phyloP scores from a whole-genome alignment of 2,113 vertebrate genomes.

The Rhinoderma darwinii region DNA sequence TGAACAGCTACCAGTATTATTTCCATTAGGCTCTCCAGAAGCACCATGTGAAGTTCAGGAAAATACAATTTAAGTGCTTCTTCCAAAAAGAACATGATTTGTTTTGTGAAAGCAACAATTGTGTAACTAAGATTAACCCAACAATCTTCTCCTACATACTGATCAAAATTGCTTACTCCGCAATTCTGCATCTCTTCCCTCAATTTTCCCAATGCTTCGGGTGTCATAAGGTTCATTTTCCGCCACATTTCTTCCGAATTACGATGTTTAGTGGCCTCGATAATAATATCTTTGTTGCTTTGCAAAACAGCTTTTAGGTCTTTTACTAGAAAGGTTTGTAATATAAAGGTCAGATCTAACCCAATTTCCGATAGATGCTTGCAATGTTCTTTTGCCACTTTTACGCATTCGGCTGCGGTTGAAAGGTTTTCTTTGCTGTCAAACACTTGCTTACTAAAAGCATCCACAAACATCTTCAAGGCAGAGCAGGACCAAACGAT shows the following conservation, averaged over 20 bases:
- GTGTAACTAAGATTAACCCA: constrained; percentile 99
- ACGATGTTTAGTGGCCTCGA: constrained; percentile 96
- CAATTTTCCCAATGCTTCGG: constrained; percentile 90
- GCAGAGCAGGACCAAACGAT: constrained; percentile 95
- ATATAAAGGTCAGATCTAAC: constrained; percentile 93
- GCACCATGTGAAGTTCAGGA: constrained; percentile 96
- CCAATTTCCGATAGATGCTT: constrained; percentile 93
- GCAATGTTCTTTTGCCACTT: constrained; percentile 96
- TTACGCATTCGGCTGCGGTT: constrained; percentile 92
- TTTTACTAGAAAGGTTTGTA: constrained; percentile 91
- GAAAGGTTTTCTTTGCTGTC: constrained; percentile 97
- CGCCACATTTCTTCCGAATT: constrained; percentile 99
- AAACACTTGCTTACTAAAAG: constrained; percentile 98
- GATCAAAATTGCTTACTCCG: constrained; percentile 85
- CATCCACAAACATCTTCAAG: constrained; percentile 93
- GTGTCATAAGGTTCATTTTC: constrained; percentile 97
- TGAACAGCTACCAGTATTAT: constrained; percentile 94
- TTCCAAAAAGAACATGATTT: constrained; percentile 96
- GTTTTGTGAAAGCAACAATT: constrained; percentile 95
- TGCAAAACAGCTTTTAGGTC: constrained; percentile 90
- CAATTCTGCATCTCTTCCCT: constrained; percentile 93
- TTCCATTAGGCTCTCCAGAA: constrained; percentile 93
- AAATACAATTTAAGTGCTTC: constrained; percentile 95
- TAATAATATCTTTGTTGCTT: constrained; percentile 96
- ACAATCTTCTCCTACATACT: constrained; percentile 94